Evolutionary conservation across 2,888 invertebrate species (phyloP), one percentile per base, ranked within the genome.

Genomic region (Melipona bicolor): DNA sequence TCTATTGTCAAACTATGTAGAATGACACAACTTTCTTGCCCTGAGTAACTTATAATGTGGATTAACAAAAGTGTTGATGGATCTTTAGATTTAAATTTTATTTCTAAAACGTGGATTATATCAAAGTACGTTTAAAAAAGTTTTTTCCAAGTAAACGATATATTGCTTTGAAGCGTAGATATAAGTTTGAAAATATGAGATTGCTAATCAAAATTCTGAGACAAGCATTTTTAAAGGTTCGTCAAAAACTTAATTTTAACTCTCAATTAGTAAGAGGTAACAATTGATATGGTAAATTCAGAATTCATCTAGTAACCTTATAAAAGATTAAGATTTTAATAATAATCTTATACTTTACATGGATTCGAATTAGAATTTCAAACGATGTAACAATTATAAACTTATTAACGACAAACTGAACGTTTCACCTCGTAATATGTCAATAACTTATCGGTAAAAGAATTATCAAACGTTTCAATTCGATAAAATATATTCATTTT

Each of bases 1-100:
- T 82, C 70, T 74, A 59, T 67, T 67, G 65, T 82, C 71, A 70
- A 77, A 64, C 64, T 52, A 56, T 50, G 67, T 43, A 36, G 67
- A 62, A 17, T 17, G 83, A 72, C 83, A 72, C 83, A 72, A 83
- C 77, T 43, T 65, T 43, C 59, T 75, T 56, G 59, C n/a, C 21
- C n/a, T 9, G 9, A 49, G 27, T 72, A 24, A 72, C 61, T 72
- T 15, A 19, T 61, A 54, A 52, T 27, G 64, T 27, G 4, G 17
- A 27, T 68, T 4, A n/a, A 56, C n/a, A 5, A 27, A 77, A 21
- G 64, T 36, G 6, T 9, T n/a, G 50, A 19, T 24, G 61, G 52
- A 64, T 52, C 9, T 13, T 36, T 43, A 21, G 4, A 62, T 73
- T 32, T 49, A 27, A 19, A 50, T 11, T n/a, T 65, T 65, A 6